phyloP scores from a whole-genome alignment of 2,797 vertebrate genomes.

The Sardinella longiceps region DNA sequence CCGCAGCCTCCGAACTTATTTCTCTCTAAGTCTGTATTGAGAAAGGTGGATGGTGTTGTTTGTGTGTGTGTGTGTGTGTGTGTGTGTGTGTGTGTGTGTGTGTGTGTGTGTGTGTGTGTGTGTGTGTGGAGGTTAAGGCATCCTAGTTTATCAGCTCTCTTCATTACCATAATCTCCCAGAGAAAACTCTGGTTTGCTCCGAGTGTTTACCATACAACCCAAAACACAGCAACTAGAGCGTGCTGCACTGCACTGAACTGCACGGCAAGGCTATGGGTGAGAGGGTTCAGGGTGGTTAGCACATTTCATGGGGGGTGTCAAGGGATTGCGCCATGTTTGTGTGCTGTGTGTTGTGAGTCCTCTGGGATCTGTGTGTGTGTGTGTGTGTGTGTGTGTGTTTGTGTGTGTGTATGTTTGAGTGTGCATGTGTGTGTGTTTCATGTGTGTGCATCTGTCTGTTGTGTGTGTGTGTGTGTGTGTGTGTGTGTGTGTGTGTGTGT shows the following conservation, averaged over 20 bases:
- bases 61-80: no score
- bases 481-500: background rate
- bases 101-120: no score
- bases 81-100: no score
- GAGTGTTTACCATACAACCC: background rate
- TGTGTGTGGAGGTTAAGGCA: background rate
- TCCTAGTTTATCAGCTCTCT: background rate
- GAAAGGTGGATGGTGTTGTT: background rate
- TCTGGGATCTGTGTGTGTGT: background rate
- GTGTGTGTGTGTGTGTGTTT: background rate
- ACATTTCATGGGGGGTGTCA: background rate
- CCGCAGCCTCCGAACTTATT: background rate
- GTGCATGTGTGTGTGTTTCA: background rate
- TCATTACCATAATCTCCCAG: background rate
- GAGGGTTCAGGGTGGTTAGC: background rate
- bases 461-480: slow-evolving; percentile 2
- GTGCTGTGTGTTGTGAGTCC: background rate
- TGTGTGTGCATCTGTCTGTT: no score
- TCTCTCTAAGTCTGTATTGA: background rate
- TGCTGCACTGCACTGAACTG: no score
- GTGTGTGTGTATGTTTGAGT: background rate
- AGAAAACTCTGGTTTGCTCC: background rate
- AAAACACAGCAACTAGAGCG: background rate
- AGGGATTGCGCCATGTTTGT: background rate
- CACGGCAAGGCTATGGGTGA: no score